Conservation (phyloP, 2,888 invertebrate species). For the Epinotia ramella region DNA sequence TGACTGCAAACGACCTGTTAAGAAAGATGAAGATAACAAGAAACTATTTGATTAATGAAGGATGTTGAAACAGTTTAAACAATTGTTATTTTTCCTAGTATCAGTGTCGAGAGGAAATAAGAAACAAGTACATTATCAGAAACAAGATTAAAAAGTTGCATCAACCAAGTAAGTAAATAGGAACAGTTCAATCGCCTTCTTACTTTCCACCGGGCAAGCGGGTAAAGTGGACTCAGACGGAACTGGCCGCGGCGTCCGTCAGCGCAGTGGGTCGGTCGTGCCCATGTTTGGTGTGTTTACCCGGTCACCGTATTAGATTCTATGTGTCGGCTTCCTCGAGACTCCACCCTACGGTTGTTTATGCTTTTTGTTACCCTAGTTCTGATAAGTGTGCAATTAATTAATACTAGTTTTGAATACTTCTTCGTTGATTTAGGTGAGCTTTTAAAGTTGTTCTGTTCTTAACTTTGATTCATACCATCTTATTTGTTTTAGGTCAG, state of each 20-base stretch:
- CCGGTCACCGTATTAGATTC: slow-evolving; percentile 73
- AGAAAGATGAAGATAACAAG: background rate
- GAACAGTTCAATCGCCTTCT: slow-evolving; percentile 65
- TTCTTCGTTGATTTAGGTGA: background rate
- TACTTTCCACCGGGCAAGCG: slow-evolving; percentile 74
- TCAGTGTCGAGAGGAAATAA: background rate
- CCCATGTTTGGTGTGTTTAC: slow-evolving; percentile 72
- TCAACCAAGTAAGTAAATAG: slow-evolving; percentile 44
- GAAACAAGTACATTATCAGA: slow-evolving; percentile 7
- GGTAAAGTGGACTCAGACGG: slow-evolving; percentile 74
- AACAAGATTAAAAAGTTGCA: slow-evolving; percentile 29
- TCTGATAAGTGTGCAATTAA: slow-evolving; percentile 28
- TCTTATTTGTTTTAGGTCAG: too few species aligned
- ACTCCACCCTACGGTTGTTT: slow-evolving; percentile 42
- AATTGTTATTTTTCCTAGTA: background rate
- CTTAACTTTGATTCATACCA: background rate
- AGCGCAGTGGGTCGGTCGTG: slow-evolving; percentile 69
- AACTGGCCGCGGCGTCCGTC: slow-evolving; percentile 72
- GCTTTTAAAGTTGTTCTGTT: background rate
- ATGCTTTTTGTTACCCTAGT: slow-evolving; percentile 38
- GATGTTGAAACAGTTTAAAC: background rate
- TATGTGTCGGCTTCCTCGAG: slow-evolving; percentile 51
- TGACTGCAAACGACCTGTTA: background rate
- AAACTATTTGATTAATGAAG: background rate
- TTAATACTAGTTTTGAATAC: slow-evolving; percentile 12